A percentile compares a stretch with the other conserved stretches of the same genome.
phyloP scores from a whole-genome alignment of 35 echinoderm and acorn worm species.

The Eucidaris tribuloides region DNA sequence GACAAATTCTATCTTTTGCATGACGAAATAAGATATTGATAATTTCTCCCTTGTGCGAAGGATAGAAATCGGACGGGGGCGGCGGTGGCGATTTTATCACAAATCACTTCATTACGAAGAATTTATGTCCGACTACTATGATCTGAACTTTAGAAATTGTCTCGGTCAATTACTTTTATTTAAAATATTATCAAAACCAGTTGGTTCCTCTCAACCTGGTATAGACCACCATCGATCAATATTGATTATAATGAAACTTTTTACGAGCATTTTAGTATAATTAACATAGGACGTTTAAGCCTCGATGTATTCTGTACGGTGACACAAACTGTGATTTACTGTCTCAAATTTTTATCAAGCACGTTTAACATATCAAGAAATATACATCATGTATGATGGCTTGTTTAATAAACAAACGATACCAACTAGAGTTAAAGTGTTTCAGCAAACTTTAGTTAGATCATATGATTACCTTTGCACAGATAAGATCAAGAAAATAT shows the following conservation, averaged over 20 bases:
- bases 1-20: background rate
- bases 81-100: background rate
- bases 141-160: background rate
- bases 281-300: background rate
- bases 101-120: background rate
- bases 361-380: background rate
- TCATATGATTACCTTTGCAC: background rate
- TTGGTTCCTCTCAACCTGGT: background rate
- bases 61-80: constrained; percentile 4
- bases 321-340: background rate
- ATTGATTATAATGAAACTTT: background rate
- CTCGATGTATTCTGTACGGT: background rate
- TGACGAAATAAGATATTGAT: constrained; percentile 5
- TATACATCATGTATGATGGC: background rate
- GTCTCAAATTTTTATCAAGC: background rate
- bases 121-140: background rate
- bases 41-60: constrained; percentile 21
- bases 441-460: background rate
- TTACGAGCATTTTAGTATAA: background rate
- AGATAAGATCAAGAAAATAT: background rate
- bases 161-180: background rate
- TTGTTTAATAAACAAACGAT: background rate
- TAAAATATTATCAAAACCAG: background rate
- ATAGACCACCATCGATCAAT: background rate
- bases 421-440: background rate